A percentile compares a stretch with the other conserved stretches of the same genome.
Conservation (phyloP, 2,888 invertebrate genomes). For the Cremastobaeus sp. region DNA sequence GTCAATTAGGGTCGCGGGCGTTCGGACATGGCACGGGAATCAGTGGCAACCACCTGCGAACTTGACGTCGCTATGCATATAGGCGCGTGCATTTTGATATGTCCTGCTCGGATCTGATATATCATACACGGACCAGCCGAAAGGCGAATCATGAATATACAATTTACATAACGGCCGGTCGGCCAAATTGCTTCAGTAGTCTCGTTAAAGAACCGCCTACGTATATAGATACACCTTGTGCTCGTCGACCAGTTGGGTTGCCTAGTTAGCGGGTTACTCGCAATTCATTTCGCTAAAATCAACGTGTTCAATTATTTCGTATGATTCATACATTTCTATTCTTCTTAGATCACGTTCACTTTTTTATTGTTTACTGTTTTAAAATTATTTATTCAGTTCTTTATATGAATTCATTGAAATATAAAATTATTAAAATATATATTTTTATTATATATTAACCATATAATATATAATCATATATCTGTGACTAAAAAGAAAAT, state of each 20-base stretch:
- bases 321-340: no score
- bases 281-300: slow-evolving; percentile 28
- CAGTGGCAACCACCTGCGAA: slow-evolving; percentile 45
- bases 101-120: slow-evolving; percentile 26
- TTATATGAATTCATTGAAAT: no score
- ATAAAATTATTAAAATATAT: no score
- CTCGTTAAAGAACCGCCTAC: slow-evolving; percentile 46
- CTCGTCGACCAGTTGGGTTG: slow-evolving; percentile 45
- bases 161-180: slow-evolving; percentile 46
- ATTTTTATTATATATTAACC: no score
- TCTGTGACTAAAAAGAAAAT: no score
- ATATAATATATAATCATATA: no score
- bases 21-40: slow-evolving; percentile 21
- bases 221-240: slow-evolving; percentile 46
- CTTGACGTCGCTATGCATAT: slow-evolving; percentile 11
- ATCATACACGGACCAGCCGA: slow-evolving; percentile 6
- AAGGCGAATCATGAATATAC: slow-evolving; percentile 51
- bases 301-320: not conserved
- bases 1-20: slow-evolving; percentile 25
- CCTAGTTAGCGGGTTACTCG: slow-evolving; percentile 36
- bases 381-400: no score
- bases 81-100: slow-evolving; percentile 27
- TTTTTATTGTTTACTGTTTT: no score
- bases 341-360: no score
- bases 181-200: slow-evolving; percentile 24